Evolutionary conservation across 1,140 invertebrate genomes (phyloP).

Genomic region (Sesamia nonagrioides): DNA sequence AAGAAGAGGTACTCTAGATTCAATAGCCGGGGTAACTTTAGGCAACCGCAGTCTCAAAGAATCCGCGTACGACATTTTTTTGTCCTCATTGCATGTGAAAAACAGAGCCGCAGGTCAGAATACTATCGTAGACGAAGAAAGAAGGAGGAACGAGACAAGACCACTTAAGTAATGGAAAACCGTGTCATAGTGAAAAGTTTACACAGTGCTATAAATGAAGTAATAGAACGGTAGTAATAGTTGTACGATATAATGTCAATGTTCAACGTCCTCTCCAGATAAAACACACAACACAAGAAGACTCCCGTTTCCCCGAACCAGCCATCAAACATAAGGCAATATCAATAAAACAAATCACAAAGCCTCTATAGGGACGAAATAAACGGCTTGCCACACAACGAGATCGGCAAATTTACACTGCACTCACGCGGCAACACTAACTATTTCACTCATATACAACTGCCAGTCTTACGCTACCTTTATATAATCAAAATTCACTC

Average conservation of each 20-base stretch:
- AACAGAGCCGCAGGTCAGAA: too few relatives aligned
- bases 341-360: conserved; percentile 80
- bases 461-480: conserved; percentile 5
- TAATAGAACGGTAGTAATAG: not conserved
- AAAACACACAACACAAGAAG: conserved; percentile 23
- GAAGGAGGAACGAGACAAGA: too few relatives aligned
- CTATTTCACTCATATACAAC: conserved; percentile 76
- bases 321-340: conserved; percentile 53
- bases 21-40: too few relatives aligned
- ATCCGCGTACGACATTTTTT: too few relatives aligned
- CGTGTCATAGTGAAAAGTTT: too few relatives aligned
- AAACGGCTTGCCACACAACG: conserved; percentile 76
- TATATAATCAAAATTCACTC: not conserved
- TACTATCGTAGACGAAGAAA: too few relatives aligned
- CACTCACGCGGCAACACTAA: conserved; percentile 80
- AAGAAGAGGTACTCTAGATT: too few relatives aligned
- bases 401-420: conserved; percentile 82
- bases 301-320: conserved; percentile 17
- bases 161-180: too few relatives aligned
- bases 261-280: conserved; percentile 1
- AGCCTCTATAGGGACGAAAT: conserved; percentile 68
- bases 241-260: not conserved
- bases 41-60: too few relatives aligned
- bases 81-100: too few relatives aligned
- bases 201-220: too few relatives aligned